These are phyloP conservation scores for Elegia similella DNA, from an alignment of 2,888 invertebrate genomes.

Conservation along the genomic window DNA sequence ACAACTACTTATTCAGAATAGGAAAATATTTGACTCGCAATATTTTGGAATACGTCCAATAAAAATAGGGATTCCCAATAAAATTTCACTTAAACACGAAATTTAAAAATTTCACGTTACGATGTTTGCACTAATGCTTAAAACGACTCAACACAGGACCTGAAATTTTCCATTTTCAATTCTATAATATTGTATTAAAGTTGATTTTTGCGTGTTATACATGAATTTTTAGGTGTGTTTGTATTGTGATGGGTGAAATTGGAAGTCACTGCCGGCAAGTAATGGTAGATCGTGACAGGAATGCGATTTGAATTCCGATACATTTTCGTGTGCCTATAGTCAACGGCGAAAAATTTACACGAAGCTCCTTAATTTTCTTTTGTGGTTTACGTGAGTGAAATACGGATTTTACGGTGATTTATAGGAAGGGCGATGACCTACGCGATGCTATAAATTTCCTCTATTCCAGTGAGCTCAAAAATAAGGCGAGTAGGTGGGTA, in stretches of 20 bases:
- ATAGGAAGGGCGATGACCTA: conserved; percentile 6
- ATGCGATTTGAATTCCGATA: conserved; percentile 71
- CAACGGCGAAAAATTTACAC: conserved; percentile 55
- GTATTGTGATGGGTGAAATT: conserved; percentile 60
- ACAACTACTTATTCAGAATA: neutral
- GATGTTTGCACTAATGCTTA: conserved; percentile 32
- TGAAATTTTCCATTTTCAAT: conserved; percentile 21
- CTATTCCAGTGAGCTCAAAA: neutral
- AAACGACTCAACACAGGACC: conserved; percentile 33
- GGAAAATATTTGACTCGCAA: conserved; percentile 34
- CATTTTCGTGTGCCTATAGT: conserved; percentile 38
- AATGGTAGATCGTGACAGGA: conserved; percentile 75
- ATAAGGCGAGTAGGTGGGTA: neutral
- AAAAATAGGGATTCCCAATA: conserved; percentile 71
- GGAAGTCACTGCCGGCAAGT: conserved; percentile 80
- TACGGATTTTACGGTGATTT: conserved; percentile 38
- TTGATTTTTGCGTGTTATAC: conserved; percentile 28
- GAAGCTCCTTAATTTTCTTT: conserved; percentile 62
- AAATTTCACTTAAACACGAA: conserved; percentile 79
- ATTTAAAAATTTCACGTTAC: conserved; percentile 78
- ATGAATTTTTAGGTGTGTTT: conserved; percentile 39
- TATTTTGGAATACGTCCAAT: conserved; percentile 51
- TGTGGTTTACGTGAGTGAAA: conserved; percentile 59
- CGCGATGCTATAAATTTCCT: too few relatives aligned
- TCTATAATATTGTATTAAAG: conserved; percentile 26